These are phyloP conservation scores for Pristionchus japonicus DNA, from an alignment of 2,888 invertebrate genomes.

Conservation along the genomic window DNA sequence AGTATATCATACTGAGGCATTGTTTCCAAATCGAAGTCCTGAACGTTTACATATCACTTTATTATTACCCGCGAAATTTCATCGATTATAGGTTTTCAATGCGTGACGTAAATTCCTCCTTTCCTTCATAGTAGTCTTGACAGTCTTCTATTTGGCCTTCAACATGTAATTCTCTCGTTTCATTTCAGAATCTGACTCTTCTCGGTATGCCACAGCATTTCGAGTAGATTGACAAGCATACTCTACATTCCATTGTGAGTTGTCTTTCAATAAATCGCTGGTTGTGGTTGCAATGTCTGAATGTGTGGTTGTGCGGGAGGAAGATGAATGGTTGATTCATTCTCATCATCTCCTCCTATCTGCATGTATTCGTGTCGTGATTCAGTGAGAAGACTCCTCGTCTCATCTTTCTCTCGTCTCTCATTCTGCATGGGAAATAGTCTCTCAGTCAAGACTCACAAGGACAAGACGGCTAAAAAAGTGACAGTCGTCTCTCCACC, in stretches of 20 bases:
- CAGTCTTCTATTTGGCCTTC: background rate
- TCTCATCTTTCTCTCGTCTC: conserved; percentile 20
- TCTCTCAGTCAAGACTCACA: conserved; percentile 4
- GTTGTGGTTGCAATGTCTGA: conserved; percentile 7
- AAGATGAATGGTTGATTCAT: conserved; percentile 26
- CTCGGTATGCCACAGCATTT: conserved; percentile 23
- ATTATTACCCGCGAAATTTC: background rate
- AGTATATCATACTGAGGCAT: background rate
- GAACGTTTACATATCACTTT: background rate
- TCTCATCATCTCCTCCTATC: conserved; percentile 35
- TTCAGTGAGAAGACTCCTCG: conserved; percentile 22
- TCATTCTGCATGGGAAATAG: conserved; percentile 44
- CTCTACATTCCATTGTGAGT: background rate
- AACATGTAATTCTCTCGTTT: background rate
- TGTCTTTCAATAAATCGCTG: background rate
- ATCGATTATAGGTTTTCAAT: background rate
- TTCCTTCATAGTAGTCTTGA: background rate
- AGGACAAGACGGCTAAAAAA: conserved; percentile 29
- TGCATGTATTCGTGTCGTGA: conserved; percentile 44
- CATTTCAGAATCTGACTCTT: background rate
- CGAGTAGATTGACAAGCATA: conserved; percentile 25
- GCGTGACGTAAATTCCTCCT: background rate
- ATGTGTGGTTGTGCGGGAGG: conserved; percentile 26
- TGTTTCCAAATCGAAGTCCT: background rate
- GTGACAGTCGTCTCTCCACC: conserved; percentile 17